Evolutionary conservation across 2,888 invertebrate genomes (phyloP).

Genomic region (Crossocerus cetratus): DNA sequence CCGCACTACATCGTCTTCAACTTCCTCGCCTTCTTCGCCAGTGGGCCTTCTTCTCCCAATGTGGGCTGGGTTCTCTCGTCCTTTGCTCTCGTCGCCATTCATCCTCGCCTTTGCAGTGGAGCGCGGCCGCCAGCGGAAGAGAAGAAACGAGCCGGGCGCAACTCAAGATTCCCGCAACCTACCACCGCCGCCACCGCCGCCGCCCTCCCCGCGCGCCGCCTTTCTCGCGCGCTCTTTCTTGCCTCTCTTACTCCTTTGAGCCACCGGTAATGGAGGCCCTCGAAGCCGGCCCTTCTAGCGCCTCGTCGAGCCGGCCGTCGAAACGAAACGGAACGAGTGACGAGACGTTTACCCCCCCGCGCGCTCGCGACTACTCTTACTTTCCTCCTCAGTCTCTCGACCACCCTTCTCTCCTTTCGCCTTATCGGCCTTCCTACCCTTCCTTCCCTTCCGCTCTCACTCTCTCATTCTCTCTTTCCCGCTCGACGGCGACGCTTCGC

Average conservation of each 20-base stretch:
- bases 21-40: slow-evolving; percentile 16
- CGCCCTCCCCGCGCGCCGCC: not conserved
- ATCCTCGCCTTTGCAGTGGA: slow-evolving; percentile 61
- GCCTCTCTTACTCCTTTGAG: slow-evolving; percentile 58
- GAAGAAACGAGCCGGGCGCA: slow-evolving; percentile 57
- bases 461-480: slow-evolving; percentile 20
- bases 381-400: slow-evolving; percentile 46
- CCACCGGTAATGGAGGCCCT: slow-evolving; percentile 72
- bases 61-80: slow-evolving; percentile 26
- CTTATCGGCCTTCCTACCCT: slow-evolving; percentile 31
- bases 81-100: slow-evolving; percentile 50
- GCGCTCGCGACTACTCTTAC: slow-evolving; percentile 31
- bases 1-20: not conserved
- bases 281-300: slow-evolving; percentile 64
- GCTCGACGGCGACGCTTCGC: not conserved
- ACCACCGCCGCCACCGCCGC: slow-evolving; percentile 12
- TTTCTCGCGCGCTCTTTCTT: slow-evolving; percentile 29
- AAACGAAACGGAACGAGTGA: slow-evolving; percentile 56
- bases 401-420: slow-evolving; percentile 21
- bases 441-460: not conserved
- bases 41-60: slow-evolving; percentile 1
- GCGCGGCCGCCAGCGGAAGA: slow-evolving; percentile 36
- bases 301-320: slow-evolving; percentile 54
- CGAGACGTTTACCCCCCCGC: slow-evolving; percentile 56
- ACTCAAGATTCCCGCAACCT: slow-evolving; percentile 51